Conservation (phyloP, 2,888 invertebrate species). For the Aplocera efformata region DNA sequence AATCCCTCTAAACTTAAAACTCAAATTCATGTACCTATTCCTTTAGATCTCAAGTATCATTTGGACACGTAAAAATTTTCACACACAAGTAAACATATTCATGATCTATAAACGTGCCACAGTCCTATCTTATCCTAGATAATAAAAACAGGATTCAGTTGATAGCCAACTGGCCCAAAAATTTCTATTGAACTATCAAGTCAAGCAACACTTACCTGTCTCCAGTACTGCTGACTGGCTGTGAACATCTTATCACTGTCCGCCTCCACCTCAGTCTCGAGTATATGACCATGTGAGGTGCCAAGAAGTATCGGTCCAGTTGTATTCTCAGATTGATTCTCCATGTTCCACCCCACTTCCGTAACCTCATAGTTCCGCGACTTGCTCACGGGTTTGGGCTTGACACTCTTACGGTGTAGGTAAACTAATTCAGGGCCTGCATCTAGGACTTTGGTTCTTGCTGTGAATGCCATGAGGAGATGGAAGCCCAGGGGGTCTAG, state of each 20-base stretch:
- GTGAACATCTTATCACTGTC: slow-evolving; percentile 92
- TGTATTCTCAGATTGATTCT: slow-evolving; percentile 83
- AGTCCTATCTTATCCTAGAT: too few relatives aligned
- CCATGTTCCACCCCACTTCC: slow-evolving; percentile 93
- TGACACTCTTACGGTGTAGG: slow-evolving; percentile 87
- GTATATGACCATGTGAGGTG: slow-evolving; percentile 92
- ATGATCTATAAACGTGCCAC: too few relatives aligned
- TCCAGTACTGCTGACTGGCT: slow-evolving; percentile 88
- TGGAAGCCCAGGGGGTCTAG: slow-evolving; percentile 94
- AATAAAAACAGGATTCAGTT: slow-evolving; percentile 15
- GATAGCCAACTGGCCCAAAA: too few relatives aligned
- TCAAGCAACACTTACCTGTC: slow-evolving; percentile 82
- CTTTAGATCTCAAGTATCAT: too few relatives aligned
- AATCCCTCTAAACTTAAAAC: too few relatives aligned
- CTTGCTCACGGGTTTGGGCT: slow-evolving; percentile 83
- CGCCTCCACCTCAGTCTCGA: slow-evolving; percentile 92
- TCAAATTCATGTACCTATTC: too few relatives aligned
- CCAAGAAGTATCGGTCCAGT: slow-evolving; percentile 94
- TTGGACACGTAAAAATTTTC: too few relatives aligned
- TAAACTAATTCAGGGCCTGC: slow-evolving; percentile 88
- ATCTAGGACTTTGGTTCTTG: slow-evolving; percentile 73
- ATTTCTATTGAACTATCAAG: too few relatives aligned
- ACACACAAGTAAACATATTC: too few relatives aligned
- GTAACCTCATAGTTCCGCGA: slow-evolving; percentile 91
- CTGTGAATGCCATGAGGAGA: slow-evolving; percentile 86